Base-by-base conservation (phyloP, 2,797 vertebrate species). In the Philypnodon macrostomus region DNA sequence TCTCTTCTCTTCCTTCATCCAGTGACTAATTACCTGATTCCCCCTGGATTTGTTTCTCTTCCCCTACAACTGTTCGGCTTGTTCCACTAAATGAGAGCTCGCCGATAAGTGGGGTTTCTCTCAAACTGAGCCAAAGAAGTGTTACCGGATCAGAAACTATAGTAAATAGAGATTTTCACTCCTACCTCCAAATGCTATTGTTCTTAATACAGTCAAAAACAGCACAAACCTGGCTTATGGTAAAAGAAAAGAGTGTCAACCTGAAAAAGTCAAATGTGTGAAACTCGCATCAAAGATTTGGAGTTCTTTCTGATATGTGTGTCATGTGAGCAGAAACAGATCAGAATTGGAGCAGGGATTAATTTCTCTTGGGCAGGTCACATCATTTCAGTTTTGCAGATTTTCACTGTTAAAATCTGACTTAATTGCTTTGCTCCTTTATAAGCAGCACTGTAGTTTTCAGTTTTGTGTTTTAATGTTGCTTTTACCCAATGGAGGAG, bases 11-110 rank as follows among this genome's bases (percentile, higher is more conserved):
- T 62, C 29, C 31, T 54, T 59, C 46, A 72, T 70, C 73, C 75
- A 69, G 63, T 80, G 66, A 79, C 82, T 87, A 84, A 84, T 83
- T 85, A 85, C 76, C 79, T 80, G 70, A 69, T 63, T 79, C 80
- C 78, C 81, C 47, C 54, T 59, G 73, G 85, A 81, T 83, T 60
- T 73, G 72, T 81, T 80, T 79, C 62, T 59, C 76, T 80, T 74
- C 67, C 63, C 57, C 68, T 63, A 72, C 74, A 75, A 76, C 70
- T 75, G 73, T 78, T 73, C 56, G 10, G 74, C 77, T 78, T 80
- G 75, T 83, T 81, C 65, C 51, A 24, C 72, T 79, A 73, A 81
- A 79, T 72, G 75, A 74, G 77, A 83, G 70, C 70, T 44, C 13
- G 67, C 72, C 59, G 79, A 79, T 79, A 71, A 83, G 67, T 52